A percentile compares a stretch with the other conserved stretches of the same genome.
These are phyloP conservation scores for Anguilla japonica DNA, from an alignment of 2,113 vertebrate species.

Conservation along the genomic window DNA sequence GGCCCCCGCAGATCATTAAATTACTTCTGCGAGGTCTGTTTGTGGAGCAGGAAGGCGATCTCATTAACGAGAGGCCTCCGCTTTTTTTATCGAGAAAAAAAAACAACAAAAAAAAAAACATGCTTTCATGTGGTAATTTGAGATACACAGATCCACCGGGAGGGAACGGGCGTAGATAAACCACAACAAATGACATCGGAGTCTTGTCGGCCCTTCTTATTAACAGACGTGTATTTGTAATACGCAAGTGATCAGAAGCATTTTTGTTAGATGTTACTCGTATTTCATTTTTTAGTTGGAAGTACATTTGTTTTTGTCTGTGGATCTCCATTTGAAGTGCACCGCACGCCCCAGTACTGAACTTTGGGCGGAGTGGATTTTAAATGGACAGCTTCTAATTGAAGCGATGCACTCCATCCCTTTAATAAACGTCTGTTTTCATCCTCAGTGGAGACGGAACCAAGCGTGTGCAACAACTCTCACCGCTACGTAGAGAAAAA, in stretches of 20 bases:
- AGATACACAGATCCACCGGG: conserved; percentile 50
- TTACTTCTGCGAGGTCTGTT: conserved; percentile 58
- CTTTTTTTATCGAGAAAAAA: conserved; percentile 33
- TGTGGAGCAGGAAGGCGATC: conserved; percentile 52
- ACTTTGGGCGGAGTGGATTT: conserved; percentile 36
- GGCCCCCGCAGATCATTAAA: conserved; percentile 61
- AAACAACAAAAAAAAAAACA: conserved; percentile 44
- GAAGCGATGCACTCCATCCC: conserved; percentile 21
- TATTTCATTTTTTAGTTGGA: background rate
- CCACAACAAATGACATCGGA: conserved; percentile 19
- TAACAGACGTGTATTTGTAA: conserved; percentile 2
- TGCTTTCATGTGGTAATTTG: conserved; percentile 62
- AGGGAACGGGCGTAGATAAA: conserved; percentile 45
- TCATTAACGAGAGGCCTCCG: conserved; percentile 58
- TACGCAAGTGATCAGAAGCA: background rate
- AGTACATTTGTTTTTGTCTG: background rate
- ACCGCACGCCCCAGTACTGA: conserved; percentile 33
- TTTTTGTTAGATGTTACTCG: background rate
- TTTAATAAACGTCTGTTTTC: conserved; percentile 40
- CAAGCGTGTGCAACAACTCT: conserved; percentile 11
- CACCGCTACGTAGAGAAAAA: background rate
- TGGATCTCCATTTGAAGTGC: background rate
- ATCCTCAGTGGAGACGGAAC: conserved; percentile 39
- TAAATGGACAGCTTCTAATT: conserved; percentile 25
- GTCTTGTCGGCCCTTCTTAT: background rate